Conservation (phyloP, 1,140 invertebrate species). For the Drosophila pseudoobscura region DNA sequence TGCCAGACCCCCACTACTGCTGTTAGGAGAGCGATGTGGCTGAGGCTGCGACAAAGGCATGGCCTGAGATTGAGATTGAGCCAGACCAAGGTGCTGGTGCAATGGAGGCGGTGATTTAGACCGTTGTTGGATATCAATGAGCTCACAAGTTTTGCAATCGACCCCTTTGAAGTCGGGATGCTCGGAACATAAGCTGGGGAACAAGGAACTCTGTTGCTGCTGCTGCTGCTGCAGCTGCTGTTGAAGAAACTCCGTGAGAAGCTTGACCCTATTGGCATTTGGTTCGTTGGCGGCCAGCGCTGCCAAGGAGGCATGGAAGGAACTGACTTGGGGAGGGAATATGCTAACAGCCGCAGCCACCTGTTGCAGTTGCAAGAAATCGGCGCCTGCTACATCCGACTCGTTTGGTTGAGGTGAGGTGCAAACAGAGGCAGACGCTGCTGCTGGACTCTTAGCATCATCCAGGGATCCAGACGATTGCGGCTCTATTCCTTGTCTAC, state of each 20-base stretch:
- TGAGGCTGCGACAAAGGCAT: constrained; percentile 13
- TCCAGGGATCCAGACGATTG: not conserved
- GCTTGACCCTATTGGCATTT: constrained; percentile 67
- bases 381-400: constrained; percentile 36
- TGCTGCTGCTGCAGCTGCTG: constrained; percentile 67
- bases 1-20: constrained; percentile 67
- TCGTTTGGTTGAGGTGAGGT: constrained; percentile 31
- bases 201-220: constrained; percentile 53
- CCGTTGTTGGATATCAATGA: constrained; percentile 62
- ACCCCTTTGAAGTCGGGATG: constrained; percentile 71
- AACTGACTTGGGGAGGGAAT: constrained; percentile 61
- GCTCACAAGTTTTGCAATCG: constrained; percentile 80
- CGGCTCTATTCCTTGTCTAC: constrained; percentile 30
- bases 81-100: constrained; percentile 24
- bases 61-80: constrained; percentile 51
- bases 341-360: constrained; percentile 6
- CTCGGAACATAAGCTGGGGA: constrained; percentile 76
- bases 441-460: constrained; percentile 8
- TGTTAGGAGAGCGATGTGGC: constrained; percentile 66
- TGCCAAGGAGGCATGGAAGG: constrained; percentile 73
- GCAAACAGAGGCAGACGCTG: constrained; percentile 5
- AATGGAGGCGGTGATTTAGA: constrained; percentile 58
- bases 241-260: constrained; percentile 78
- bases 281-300: constrained; percentile 66
- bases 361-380: constrained; percentile 62